A percentile compares a stretch with the other conserved stretches of the same genome.
Evolutionary conservation across 2,113 vertebrate species (phyloP).

Genomic region (Microcebus griseorufus): DNA sequence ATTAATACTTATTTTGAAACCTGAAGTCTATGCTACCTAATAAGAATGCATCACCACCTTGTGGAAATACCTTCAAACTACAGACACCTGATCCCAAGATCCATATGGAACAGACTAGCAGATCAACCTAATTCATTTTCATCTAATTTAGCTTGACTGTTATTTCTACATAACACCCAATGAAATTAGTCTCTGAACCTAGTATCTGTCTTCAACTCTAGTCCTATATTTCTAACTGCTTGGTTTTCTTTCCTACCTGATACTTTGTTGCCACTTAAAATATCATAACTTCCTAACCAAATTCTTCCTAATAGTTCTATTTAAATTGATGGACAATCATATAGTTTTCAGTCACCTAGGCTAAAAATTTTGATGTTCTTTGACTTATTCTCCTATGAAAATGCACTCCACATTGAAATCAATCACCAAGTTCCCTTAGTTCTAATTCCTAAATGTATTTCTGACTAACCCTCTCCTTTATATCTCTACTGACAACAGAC

Average conservation of each 20-base stretch:
- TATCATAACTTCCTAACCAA: not conserved
- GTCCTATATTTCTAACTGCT: not conserved
- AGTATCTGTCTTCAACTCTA: not conserved
- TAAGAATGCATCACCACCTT: constrained; percentile 56
- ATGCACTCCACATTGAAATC: not conserved
- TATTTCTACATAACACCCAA: not conserved
- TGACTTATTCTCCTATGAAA: not conserved
- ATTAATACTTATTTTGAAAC: constrained; percentile 29
- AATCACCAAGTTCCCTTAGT: not conserved
- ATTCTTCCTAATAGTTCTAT: not conserved
- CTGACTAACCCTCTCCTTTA: not conserved
- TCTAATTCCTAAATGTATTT: not conserved
- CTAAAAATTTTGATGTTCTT: not conserved
- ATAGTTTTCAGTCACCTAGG: not conserved
- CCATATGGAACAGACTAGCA: not conserved
- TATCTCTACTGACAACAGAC: not conserved
- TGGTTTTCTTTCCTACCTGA: not conserved
- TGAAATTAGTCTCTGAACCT: not conserved
- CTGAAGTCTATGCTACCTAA: not conserved
- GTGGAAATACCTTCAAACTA: constrained; percentile 58
- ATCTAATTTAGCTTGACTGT: not conserved
- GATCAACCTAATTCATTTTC: not conserved
- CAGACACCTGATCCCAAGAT: constrained; percentile 46
- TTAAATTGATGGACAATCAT: not conserved
- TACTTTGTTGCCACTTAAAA: not conserved